Evolutionary conservation across 2,113 vertebrate genomes (phyloP), one percentile per base, ranked within the genome.

Genomic region (Dasyornis broadbenti): DNA sequence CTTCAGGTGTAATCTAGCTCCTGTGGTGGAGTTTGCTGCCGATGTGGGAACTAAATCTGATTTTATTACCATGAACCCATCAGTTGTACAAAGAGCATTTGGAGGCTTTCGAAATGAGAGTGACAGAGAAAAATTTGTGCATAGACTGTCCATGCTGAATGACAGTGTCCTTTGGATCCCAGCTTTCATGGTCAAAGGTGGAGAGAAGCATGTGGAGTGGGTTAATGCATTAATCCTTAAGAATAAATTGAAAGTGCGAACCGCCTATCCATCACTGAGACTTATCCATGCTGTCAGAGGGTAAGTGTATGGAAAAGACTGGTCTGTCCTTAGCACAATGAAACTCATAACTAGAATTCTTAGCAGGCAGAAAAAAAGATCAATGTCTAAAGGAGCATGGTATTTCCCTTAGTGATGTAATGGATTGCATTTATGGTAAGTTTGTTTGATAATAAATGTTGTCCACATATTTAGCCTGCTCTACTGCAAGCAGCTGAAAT

Each of bases 1-100:
- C 93, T 97, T 96, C 93, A 99, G 98, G 97, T 99, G 98, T 97
- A 99, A 99, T 97, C 98, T 99, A 92, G 98, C 98, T 65, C 98
- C 98, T 44, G 98, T 99, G 96, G 97, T 98, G 82, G 97, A 98
- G 94, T 99, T 98, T 96, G 97, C 98, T 84, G 97, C 97, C 20
- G 98, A 99, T 95, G 98, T 99, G 96, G 98, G 98, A 96, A 97
- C 98, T 96, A 98, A 98, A 95, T 99, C 98, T 92, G 98, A 99
- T 98, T 99, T 99, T 98, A 99, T 99, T 97, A 99, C 98, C 93
- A 99, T 99, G 98, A 99, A 99, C 86, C 98, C 98, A 86, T 99
- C 98, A 87, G 98, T 99, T 94, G 98, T 99, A 94, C 98, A 98
- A 97, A 98, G 98, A 98, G 98, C 98, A 40, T 99, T 98, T 95